phyloP scores from a whole-genome alignment of 2,797 vertebrate species.

The Myiotriccus ornatus region DNA sequence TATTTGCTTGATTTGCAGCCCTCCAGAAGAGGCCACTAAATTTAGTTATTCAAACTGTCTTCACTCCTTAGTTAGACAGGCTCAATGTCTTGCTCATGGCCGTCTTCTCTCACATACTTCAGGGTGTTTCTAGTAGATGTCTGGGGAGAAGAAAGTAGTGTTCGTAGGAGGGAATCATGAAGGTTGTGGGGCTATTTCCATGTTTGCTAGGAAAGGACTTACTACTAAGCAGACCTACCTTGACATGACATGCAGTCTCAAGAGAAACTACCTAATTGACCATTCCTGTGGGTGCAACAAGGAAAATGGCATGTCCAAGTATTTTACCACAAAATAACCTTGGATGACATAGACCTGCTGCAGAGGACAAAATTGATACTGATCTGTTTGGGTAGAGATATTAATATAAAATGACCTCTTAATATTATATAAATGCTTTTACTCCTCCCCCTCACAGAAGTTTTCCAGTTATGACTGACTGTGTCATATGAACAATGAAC shows the following conservation, averaged over 20 bases:
- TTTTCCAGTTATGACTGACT: slow-evolving; percentile 24
- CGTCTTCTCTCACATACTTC: neutral
- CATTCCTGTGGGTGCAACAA: neutral
- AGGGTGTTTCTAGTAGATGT: neutral
- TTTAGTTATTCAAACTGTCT: neutral
- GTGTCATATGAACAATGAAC: slow-evolving; percentile 37
- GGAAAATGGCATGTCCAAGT: neutral
- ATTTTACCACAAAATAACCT: neutral
- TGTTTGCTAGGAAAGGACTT: neutral
- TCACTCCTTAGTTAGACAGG: neutral
- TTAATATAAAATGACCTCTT: neutral
- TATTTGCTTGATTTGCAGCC: neutral
- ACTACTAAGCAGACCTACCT: neutral
- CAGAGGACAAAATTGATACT: neutral
- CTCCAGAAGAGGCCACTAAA: neutral
- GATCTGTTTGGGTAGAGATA: neutral
- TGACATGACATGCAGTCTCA: neutral
- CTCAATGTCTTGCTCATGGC: neutral
- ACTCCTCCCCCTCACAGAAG: neutral
- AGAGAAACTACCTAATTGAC: neutral
- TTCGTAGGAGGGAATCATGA: neutral
- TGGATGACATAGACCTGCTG: neutral
- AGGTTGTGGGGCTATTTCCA: neutral
- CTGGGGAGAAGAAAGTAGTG: neutral
- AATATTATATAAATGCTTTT: slow-evolving; percentile 43